Conservation (phyloP, 2,888 invertebrate species). For the Chironomus riparius region DNA sequence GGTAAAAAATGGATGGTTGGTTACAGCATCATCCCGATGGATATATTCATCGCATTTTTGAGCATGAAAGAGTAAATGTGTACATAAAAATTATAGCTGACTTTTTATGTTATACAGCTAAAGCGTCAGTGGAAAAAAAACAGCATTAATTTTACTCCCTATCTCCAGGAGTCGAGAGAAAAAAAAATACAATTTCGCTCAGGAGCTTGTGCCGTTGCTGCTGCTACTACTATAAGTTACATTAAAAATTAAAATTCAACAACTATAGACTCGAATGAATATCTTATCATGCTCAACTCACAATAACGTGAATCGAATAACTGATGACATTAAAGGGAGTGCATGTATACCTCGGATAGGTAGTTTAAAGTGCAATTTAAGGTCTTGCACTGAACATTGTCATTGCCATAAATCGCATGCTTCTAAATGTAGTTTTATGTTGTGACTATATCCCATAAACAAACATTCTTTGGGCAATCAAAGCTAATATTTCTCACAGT, state of each 20-base stretch:
- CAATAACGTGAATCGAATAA: neutral
- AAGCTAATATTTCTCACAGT: no score
- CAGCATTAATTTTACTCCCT: neutral
- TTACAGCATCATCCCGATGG: neutral
- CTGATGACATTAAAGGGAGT: neutral
- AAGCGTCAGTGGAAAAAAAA: neutral
- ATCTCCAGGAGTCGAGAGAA: neutral
- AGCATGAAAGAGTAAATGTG: neutral
- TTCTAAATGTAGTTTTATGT: no score
- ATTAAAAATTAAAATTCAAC: conserved; percentile 12
- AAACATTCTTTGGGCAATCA: no score
- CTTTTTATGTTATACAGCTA: neutral
- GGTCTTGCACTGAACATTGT: no score
- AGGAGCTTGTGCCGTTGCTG: neutral
- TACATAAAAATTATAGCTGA: conserved; percentile 7
- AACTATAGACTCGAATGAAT: conserved; percentile 2
- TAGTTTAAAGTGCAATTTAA: no score
- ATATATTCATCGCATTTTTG: conserved; percentile 5
- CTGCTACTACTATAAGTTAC: neutral
- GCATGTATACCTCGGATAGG: no score
- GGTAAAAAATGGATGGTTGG: neutral
- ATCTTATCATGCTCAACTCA: conserved; percentile 1
- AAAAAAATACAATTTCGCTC: neutral
- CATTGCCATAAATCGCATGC: no score
- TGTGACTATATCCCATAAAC: no score